Evolutionary conservation across 35 echinoderm and acorn worm genomes (phyloP).

Genomic region (Apostichopus californicus): DNA sequence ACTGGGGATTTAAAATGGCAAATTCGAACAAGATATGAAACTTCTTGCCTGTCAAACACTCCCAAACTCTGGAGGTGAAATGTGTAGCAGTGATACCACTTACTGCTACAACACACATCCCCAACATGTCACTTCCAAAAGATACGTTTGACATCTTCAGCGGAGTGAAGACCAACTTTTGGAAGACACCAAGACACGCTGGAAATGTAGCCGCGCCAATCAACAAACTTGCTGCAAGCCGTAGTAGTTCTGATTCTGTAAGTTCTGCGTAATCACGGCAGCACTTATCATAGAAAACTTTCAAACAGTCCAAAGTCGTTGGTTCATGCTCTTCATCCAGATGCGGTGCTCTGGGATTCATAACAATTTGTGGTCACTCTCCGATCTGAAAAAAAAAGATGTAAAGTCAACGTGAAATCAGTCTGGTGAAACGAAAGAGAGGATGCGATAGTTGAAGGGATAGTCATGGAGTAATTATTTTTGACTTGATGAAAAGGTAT

Average conservation of each 20-base stretch:
- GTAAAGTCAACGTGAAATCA: too few relatives aligned
- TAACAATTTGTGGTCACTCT: background rate
- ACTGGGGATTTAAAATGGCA: background rate
- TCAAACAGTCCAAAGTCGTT: background rate
- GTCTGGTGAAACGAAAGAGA: too few relatives aligned
- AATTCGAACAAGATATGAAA: background rate
- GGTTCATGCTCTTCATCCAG: slow-evolving; percentile 2
- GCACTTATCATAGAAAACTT: slow-evolving; percentile 27
- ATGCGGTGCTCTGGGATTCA: background rate
- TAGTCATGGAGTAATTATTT: too few relatives aligned
- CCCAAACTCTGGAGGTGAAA: background rate
- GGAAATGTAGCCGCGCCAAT: slow-evolving; percentile 57
- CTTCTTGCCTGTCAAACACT: background rate
- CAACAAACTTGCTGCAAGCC: slow-evolving; percentile 38
- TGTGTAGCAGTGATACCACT: slow-evolving; percentile 40
- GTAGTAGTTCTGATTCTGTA: slow-evolving; percentile 5
- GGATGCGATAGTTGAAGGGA: too few relatives aligned
- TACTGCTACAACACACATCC: slow-evolving; percentile 22
- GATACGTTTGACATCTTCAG: slow-evolving; percentile 22
- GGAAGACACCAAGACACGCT: slow-evolving; percentile 49
- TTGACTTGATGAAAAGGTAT: too few relatives aligned
- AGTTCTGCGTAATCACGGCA: background rate
- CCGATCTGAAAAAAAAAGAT: too few relatives aligned
- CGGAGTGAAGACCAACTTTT: slow-evolving; percentile 48
- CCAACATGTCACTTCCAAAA: slow-evolving; percentile 10